Base-by-base conservation (phyloP, 2,113 vertebrate genomes). In the Oryzias melastigma region DNA sequence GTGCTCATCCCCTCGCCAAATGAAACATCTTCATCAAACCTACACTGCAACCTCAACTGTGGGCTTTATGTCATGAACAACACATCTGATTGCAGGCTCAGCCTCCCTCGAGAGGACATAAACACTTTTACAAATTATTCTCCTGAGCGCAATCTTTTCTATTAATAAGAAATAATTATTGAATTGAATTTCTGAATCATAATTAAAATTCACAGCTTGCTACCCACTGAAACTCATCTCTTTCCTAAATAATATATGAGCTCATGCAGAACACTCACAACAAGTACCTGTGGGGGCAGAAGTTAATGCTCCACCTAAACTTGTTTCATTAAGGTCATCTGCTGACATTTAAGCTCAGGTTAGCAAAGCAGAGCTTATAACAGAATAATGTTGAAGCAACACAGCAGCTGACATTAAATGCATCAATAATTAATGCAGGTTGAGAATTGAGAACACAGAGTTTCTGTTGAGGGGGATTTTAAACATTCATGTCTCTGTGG, bases 271-370 rank as follows among this genome's bases (percentile, higher is more conserved):
- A 45, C 22, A 18, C 42, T 63, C 14, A 40, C 57, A 51, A 41
- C 35, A 45, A 53, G 59, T 43, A 65, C 74, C 77, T 73, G 48
- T 2, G 52, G 70, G 55, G 65, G 55, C 69, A 52, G 13, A 70
- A 68, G 66, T 65, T 51, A 59, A 79, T 54, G 68, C 71, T 55
- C 49, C 56, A 68, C 63, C 54, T 75, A 81, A 16, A 41, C 59
- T 52, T 62, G 67, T 80, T 75, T 81, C 68, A 72, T 85, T 66
- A 82, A 88, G 79, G 86, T 86, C 81, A 87, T 57, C 77, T 47
- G 61, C 68, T 88, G 81, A 84, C 84, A 87, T 87, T 87, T 77
- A 48, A 80, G 81, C 81, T 77, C 49, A 64, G 55, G 5, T 68
- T 71, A 62, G 82, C 45, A 57, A 79, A 71, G 79, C 70, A 62